phyloP scores from a whole-genome alignment of 2,888 invertebrate genomes.

The Alviniconcha strummeri region DNA sequence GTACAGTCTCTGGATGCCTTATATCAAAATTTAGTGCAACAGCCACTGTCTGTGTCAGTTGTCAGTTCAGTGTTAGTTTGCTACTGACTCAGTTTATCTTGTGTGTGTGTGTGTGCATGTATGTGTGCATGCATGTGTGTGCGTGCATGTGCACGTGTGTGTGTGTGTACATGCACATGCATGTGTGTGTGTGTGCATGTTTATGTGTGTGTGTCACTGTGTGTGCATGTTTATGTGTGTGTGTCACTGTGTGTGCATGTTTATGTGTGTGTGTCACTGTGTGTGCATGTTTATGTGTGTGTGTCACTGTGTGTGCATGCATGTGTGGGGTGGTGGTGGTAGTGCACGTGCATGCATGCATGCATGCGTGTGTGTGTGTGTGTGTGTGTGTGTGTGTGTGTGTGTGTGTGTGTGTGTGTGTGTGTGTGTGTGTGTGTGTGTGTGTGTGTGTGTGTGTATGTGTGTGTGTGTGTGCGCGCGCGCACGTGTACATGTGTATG shows the following conservation, averaged over 20 bases:
- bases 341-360: conserved; percentile 1
- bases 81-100: background rate
- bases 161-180: background rate
- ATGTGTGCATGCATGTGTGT: background rate
- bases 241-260: conserved; percentile 19
- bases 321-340: no score
- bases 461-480: background rate
- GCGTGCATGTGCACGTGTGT: background rate
- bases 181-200: background rate
- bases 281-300: conserved; percentile 6
- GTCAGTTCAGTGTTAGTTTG: no score
- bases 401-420: background rate
- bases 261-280: conserved; percentile 5
- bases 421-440: background rate
- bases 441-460: background rate
- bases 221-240: conserved; percentile 27
- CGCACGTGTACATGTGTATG: background rate
- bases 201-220: conserved; percentile 18
- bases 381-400: background rate
- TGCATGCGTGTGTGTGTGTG: conserved; percentile 6
- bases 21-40: no score
- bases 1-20: no score
- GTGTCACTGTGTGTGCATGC: background rate
- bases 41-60: no score
- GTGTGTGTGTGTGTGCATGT: background rate